Conservation (phyloP, 1,140 invertebrate species). For the Druon quercuslanigerum region DNA sequence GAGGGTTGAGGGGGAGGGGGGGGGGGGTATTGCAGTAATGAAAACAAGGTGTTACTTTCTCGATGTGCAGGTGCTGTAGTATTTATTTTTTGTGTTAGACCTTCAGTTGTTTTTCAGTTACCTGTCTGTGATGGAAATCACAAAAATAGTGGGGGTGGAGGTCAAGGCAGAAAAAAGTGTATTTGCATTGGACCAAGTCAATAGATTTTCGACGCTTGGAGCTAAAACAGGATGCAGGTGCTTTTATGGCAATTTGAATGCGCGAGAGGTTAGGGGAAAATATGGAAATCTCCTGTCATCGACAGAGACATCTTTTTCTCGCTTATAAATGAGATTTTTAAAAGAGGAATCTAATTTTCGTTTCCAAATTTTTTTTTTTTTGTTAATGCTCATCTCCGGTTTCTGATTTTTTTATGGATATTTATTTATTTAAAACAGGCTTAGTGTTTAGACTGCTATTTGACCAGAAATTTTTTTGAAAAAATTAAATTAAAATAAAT, state of each 20-base stretch:
- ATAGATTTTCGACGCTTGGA: background rate
- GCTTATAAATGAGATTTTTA: conserved; percentile 30
- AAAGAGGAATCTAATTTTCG: conserved; percentile 26
- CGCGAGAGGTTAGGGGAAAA: conserved; percentile 20
- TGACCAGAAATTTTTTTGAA: too few relatives aligned
- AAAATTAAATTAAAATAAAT: too few relatives aligned
- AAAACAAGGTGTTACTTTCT: background rate
- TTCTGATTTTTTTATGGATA: background rate
- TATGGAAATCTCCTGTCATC: conserved; percentile 30
- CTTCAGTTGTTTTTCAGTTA: background rate
- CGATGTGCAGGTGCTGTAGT: background rate
- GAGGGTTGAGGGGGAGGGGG: too few relatives aligned
- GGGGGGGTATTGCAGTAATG: background rate
- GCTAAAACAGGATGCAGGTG: conserved; percentile 27
- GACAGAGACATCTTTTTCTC: conserved; percentile 30
- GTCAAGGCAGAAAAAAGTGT: background rate
- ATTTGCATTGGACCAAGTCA: conserved; percentile 7
- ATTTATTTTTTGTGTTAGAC: background rate
- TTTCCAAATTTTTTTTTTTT: background rate
- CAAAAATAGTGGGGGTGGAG: background rate
- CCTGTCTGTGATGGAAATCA: background rate
- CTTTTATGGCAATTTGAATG: conserved; percentile 13
- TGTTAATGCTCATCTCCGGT: background rate
- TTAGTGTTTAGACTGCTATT: too few relatives aligned
- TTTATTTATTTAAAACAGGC: background rate